Percentiles rank a stretch among this genome's conserved stretches.
Conservation (phyloP, 2,888 invertebrate genomes). For the Kuschelorhynchus macadamiae region DNA sequence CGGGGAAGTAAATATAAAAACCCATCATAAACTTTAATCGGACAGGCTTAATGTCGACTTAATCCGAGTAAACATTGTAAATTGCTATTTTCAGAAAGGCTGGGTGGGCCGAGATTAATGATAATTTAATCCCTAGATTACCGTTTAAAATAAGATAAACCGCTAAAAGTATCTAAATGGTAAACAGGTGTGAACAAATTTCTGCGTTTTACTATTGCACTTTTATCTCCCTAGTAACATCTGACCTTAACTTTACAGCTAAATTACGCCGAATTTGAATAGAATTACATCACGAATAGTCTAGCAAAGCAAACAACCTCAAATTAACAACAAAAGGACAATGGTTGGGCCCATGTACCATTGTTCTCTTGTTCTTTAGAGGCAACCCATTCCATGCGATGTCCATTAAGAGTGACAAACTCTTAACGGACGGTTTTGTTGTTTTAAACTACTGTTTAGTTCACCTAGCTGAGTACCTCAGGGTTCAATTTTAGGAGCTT, state of each 20-base stretch:
- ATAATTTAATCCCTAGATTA: no score
- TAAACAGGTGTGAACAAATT: no score
- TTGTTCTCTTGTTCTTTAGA: constrained; percentile 21
- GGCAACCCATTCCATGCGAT: constrained; percentile 16
- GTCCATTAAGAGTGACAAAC: constrained; percentile 6
- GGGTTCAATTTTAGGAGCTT: no score
- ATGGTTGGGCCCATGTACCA: constrained; percentile 18
- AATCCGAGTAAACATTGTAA: no score
- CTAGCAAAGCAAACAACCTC: constrained; percentile 22
- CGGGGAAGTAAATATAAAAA: no score
- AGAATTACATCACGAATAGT: constrained; percentile 13
- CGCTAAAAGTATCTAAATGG: no score
- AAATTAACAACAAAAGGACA: constrained; percentile 25
- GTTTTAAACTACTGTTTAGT: neutral
- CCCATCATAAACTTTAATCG: no score
- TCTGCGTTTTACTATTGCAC: neutral
- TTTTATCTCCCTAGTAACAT: constrained; percentile 9
- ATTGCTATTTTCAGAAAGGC: no score
- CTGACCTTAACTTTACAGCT: constrained; percentile 20
- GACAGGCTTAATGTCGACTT: no score
- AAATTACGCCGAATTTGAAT: constrained; percentile 13
- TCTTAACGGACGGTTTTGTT: neutral
- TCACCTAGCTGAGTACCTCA: no score
- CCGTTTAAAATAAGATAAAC: no score
- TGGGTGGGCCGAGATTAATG: no score